Conservation (phyloP, 2,113 vertebrate species). For the Noturus placidus region DNA sequence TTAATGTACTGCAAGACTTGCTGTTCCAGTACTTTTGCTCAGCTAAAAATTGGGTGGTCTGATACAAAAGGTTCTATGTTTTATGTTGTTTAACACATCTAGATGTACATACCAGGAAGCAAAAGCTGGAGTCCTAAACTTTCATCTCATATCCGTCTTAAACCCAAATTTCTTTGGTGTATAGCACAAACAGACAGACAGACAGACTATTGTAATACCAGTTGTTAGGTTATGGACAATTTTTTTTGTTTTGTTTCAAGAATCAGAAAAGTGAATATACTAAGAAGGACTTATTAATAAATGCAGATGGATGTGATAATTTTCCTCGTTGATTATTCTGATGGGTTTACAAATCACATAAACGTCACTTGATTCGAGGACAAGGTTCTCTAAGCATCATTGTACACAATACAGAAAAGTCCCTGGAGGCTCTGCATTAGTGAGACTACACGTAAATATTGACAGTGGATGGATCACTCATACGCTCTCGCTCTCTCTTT, state of each 20-base stretch:
- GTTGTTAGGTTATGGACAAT: neutral
- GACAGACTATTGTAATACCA: neutral
- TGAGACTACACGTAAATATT: slow-evolving; percentile 44
- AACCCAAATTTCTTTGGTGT: no score
- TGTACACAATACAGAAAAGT: slow-evolving; percentile 17
- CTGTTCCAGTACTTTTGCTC: no score
- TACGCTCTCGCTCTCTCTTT: slow-evolving; percentile 3
- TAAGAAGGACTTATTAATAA: neutral
- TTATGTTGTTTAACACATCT: no score
- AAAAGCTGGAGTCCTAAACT: no score
- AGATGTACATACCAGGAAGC: no score
- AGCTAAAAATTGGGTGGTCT: no score
- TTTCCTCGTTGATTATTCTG: neutral
- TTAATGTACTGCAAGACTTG: no score
- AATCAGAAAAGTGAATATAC: neutral
- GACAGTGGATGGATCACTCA: slow-evolving; percentile 38
- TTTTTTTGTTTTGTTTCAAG: neutral
- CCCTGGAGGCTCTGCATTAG: slow-evolving; percentile 35
- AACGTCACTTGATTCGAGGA: neutral
- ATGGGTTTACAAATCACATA: slow-evolving; percentile 1
- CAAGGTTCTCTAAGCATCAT: neutral
- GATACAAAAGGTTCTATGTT: no score
- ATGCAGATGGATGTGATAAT: neutral
- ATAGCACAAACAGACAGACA: neutral
- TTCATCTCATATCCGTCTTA: no score